Base-by-base conservation (phyloP, 2,797 vertebrate species). In the Hippopotamyrus pictus region DNA sequence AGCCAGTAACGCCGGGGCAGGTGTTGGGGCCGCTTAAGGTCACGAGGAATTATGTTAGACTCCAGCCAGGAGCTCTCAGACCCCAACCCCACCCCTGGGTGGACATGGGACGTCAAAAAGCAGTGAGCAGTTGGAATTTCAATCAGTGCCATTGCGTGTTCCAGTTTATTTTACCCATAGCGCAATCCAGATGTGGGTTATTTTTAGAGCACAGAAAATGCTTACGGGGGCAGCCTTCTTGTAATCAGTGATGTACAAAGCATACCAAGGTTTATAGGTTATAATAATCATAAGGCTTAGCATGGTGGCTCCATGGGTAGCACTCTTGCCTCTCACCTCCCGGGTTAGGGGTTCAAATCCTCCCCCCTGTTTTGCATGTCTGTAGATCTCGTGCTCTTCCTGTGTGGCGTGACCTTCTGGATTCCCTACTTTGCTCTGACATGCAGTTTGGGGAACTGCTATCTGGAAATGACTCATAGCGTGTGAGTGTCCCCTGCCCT, bases 241-340 rank as follows among this genome's bases (percentile, higher is more conserved):
- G 54, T 65, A 33, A 57, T 57, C 92, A 95, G 93, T 93, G 44
- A 84, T 48, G 87, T 79, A 33, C 54, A 88, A 57, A 57, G 53
- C 44, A 73, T 76, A 54, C 51, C 73, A 87, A 89, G 82, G 3
- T 51, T 84, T 48, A 48, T 84, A 46, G 48, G 48, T 25, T 84
- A 84, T 84, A 84, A 48, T 48, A 48, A 84, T 83, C 44, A 48
- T 46, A 84, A 19, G 76, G 17, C 76, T 82, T 44, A 82, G 76
- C 41, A 41, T 51, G 22, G 46, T 51, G 46, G 3, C 79, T 83
- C n/a, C 41, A 48, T 83, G 19, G n/a, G 46, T 46, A 83, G 7
- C 46, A 11, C 82, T 50, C 41, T 5, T 50, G 8, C 46, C 76
- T 82, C 76, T 46, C 76, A 82, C 76, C 76, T 82, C 17, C 41